phyloP scores from a whole-genome alignment of 2,113 vertebrate species.

The Panthera uncia region DNA sequence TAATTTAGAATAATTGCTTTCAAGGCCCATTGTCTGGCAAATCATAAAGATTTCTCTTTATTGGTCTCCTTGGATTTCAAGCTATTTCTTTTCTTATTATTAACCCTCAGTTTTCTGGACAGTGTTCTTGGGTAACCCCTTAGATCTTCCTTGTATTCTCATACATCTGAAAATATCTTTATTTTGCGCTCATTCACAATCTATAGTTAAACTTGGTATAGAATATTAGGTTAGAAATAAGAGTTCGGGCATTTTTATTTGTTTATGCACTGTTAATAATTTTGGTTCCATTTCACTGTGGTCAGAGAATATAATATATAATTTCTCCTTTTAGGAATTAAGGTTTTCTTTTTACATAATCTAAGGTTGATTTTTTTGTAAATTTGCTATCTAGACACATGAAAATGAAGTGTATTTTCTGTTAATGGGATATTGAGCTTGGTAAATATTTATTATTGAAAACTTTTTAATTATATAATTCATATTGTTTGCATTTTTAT shows the following conservation, averaged over 20 bases:
- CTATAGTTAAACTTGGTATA: not conserved
- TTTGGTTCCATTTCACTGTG: not conserved
- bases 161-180: not conserved
- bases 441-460: conserved; percentile 13
- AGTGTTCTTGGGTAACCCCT: not conserved
- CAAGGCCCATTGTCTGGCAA: not conserved
- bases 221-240: conserved; percentile 19
- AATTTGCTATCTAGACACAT: not conserved
- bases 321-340: not conserved
- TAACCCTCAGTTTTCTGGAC: conserved; percentile 41
- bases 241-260: not conserved
- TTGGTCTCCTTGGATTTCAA: conserved; percentile 37
- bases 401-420: conserved; percentile 12
- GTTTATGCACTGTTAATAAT: not conserved
- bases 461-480: conserved; percentile 1
- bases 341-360: conserved; percentile 5
- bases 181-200: not conserved
- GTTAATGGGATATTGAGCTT: not conserved
- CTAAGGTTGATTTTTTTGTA: not conserved
- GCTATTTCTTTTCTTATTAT: not conserved
- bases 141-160: not conserved
- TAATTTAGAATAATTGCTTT: conserved; percentile 54
- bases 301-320: not conserved
- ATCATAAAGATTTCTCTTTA: not conserved
- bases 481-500: not conserved